Conservation (phyloP, 2,113 vertebrate species). For the Strix uralensis region DNA sequence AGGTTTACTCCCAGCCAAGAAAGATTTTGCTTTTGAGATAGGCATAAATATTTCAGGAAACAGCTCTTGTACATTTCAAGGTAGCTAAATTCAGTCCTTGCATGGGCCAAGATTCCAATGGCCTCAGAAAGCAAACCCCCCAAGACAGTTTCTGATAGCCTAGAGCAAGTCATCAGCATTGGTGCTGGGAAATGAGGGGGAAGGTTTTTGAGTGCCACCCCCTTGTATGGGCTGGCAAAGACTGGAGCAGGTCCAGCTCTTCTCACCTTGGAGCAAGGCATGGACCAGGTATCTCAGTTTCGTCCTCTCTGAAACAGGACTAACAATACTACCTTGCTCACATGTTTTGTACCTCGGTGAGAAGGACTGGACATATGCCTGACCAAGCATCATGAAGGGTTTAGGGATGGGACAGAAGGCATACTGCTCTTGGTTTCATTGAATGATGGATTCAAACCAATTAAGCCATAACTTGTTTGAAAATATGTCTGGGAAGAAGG, state of each 20-base stretch:
- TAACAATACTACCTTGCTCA: neutral
- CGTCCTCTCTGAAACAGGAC: neutral
- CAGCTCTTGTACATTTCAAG: neutral
- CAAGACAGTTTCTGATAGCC: neutral
- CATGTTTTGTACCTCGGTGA: neutral
- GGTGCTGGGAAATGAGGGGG: neutral
- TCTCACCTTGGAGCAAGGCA: neutral
- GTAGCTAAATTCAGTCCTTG: neutral
- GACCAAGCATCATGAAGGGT: neutral
- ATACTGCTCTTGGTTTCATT: neutral
- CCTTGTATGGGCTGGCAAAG: neutral
- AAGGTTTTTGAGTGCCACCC: neutral
- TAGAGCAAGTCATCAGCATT: neutral
- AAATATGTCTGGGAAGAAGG: neutral
- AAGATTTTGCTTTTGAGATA: neutral
- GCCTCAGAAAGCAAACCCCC: neutral
- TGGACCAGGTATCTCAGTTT: neutral
- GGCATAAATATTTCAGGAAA: neutral
- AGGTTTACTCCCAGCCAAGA: neutral
- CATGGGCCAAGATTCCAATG: neutral
- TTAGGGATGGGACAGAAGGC: neutral
- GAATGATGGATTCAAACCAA: neutral
- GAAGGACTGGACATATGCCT: neutral
- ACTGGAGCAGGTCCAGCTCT: neutral
- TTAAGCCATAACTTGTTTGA: neutral